A percentile compares a stretch with the other conserved stretches of the same genome.
phyloP scores from a whole-genome alignment of 2,797 vertebrate genomes.

The Sus cebifrons region DNA sequence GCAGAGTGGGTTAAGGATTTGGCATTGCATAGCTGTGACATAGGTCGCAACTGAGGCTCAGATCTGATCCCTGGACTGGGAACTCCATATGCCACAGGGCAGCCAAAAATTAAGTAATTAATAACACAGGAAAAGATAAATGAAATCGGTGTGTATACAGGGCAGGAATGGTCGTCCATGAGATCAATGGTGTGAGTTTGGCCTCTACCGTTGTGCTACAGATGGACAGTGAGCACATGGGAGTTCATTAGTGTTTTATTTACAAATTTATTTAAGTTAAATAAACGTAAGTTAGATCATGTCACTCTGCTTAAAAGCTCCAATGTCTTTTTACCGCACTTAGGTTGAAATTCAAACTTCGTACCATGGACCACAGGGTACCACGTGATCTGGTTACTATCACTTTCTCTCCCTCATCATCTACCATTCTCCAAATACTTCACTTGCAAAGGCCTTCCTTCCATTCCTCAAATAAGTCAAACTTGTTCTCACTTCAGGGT shows the following conservation, averaged over 20 bases:
- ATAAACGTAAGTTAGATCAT: neutral
- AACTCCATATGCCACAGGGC: too few relatives aligned
- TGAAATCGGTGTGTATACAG: neutral
- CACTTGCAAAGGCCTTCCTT: neutral
- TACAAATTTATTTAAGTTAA: conserved; percentile 44
- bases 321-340: neutral
- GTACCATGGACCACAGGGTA: neutral
- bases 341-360: conserved; percentile 58
- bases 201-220: neutral
- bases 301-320: neutral
- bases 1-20: too few relatives aligned
- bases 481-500: neutral
- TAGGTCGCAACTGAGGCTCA: too few relatives aligned
- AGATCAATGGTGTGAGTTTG: neutral
- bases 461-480: conserved; percentile 1
- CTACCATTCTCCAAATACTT: neutral
- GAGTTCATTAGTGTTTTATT: neutral
- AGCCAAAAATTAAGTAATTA: neutral
- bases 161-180: neutral
- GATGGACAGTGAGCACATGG: neutral
- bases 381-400: neutral
- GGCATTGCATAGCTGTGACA: too few relatives aligned
- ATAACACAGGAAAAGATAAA: neutral
- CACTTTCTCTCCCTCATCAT: neutral
- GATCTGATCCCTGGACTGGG: too few relatives aligned